Percentiles rank a stretch among this genome's conserved stretches.
Evolutionary conservation across 2,888 invertebrate genomes (phyloP).

Genomic region (Ectemnius cavifrons): DNA sequence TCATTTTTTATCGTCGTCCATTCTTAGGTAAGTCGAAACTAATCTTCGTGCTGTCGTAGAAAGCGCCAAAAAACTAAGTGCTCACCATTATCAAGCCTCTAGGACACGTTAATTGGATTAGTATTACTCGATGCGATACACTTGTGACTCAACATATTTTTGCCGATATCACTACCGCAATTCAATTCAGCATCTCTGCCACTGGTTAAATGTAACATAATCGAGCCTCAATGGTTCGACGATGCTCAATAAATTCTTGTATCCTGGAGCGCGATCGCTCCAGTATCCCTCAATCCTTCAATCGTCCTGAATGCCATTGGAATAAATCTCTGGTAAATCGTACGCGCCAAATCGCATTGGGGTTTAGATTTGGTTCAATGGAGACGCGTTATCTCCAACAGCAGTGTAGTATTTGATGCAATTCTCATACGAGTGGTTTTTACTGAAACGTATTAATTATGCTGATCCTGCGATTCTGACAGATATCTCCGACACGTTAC

Average conservation of each 20-base stretch:
- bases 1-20: background rate
- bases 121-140: slow-evolving; percentile 63
- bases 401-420: no score
- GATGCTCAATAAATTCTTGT: slow-evolving; percentile 65
- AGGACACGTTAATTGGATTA: slow-evolving; percentile 64
- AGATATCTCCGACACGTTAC: no score
- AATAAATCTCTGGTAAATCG: no score
- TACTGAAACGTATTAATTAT: no score
- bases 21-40: slow-evolving; percentile 66
- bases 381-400: no score
- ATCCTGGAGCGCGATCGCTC: no score
- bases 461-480: no score
- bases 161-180: slow-evolving; percentile 66
- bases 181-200: slow-evolving; percentile 60
- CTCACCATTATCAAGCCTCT: slow-evolving; percentile 62
- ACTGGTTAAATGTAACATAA: slow-evolving; percentile 70
- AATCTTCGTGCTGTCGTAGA: slow-evolving; percentile 73
- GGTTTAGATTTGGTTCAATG: no score
- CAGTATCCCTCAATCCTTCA: no score
- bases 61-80: slow-evolving; percentile 57
- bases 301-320: no score
- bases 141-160: slow-evolving; percentile 73
- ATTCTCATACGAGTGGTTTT: no score
- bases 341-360: no score
- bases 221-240: slow-evolving; percentile 72